Conservation (phyloP, 2,888 invertebrate genomes). For the Dasypolia templi region DNA sequence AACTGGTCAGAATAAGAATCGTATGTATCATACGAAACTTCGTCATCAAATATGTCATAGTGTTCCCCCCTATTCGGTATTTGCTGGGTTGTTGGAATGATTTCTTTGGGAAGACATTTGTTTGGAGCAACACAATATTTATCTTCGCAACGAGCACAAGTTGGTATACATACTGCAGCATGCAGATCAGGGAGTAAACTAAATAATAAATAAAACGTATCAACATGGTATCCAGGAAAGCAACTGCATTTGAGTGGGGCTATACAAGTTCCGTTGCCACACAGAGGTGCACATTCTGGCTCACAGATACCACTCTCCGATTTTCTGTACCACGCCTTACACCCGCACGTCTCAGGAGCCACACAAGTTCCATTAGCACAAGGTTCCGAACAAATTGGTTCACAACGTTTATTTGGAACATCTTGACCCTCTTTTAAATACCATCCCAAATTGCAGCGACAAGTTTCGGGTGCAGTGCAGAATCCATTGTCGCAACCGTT, state of each 20-base stretch:
- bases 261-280: conserved; percentile 66
- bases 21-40: background rate
- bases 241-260: conserved; percentile 72
- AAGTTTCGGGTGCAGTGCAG: conserved; percentile 58
- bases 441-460: conserved; percentile 58
- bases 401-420: conserved; percentile 49
- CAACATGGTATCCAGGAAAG: conserved; percentile 64
- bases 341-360: conserved; percentile 70
- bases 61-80: background rate
- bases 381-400: conserved; percentile 75
- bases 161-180: conserved; percentile 36
- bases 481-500: conserved; percentile 52
- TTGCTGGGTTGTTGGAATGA: too few relatives aligned
- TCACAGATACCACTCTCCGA: conserved; percentile 38
- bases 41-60: background rate
- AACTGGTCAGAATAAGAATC: background rate
- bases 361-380: conserved; percentile 65
- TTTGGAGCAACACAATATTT: conserved; percentile 36
- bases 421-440: conserved; percentile 11
- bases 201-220: background rate
- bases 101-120: conserved; percentile 18
- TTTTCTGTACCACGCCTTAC: conserved; percentile 53
- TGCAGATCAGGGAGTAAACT: background rate
- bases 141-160: conserved; percentile 35
- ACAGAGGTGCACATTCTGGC: conserved; percentile 22